Percentiles rank a stretch among this genome's conserved stretches.
These are phyloP conservation scores for Scomber colias DNA, from an alignment of 2,113 vertebrate genomes.

Conservation along the genomic window DNA sequence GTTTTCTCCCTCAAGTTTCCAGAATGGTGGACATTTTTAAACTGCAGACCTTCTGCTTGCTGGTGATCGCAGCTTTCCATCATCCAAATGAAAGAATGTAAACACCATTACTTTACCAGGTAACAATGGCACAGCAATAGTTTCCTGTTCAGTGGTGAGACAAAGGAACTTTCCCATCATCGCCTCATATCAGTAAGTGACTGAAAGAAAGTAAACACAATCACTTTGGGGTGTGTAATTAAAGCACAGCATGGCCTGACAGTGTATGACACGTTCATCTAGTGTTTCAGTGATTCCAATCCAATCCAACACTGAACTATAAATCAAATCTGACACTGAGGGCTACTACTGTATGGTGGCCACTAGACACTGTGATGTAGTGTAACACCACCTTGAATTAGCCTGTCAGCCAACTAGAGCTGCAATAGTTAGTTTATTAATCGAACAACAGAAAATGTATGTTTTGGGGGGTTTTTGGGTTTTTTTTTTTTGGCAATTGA, in stretches of 20 bases:
- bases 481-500: no score
- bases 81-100: conserved; percentile 3
- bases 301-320: neutral
- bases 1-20: neutral
- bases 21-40: neutral
- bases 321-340: neutral
- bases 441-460: no score
- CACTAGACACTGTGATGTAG: neutral
- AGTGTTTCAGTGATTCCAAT: neutral
- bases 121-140: neutral
- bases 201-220: neutral
- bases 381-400: neutral
- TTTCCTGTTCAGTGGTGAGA: neutral
- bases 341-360: neutral
- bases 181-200: neutral
- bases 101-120: conserved; percentile 10
- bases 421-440: no score
- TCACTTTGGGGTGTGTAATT: conserved; percentile 4
- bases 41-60: neutral
- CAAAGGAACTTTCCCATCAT: neutral
- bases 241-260: neutral
- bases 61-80: neutral
- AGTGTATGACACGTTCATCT: neutral
- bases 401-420: neutral
- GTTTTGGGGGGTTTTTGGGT: no score